Percentiles rank a stretch among this genome's conserved stretches.
Evolutionary conservation across 2,113 vertebrate genomes (phyloP).

Genomic region (Alligator sinensis): DNA sequence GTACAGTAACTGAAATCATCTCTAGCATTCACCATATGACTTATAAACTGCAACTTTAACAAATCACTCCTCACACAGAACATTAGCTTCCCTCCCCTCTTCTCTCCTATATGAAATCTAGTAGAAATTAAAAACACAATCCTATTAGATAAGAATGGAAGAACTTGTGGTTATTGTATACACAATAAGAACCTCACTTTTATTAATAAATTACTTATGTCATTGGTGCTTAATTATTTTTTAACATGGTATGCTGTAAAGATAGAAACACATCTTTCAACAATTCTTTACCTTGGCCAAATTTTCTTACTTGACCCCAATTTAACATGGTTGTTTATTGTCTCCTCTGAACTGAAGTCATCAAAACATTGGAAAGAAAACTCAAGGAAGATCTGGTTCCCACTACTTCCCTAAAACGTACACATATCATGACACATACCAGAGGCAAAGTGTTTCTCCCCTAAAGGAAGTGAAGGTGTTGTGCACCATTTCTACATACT

Average conservation of each 20-base stretch:
- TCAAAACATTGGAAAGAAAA: background rate
- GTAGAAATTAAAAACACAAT: background rate
- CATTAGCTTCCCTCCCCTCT: background rate
- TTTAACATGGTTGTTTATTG: background rate
- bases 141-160: background rate
- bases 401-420: background rate
- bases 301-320: background rate
- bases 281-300: background rate
- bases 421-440: background rate
- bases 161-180: background rate
- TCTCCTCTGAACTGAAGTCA: too few species aligned
- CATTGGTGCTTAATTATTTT: background rate
- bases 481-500: background rate
- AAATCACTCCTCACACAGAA: background rate
- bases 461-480: background rate
- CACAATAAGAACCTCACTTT: background rate
- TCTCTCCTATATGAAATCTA: background rate
- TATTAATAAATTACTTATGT: background rate
- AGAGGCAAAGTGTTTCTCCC: background rate
- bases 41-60: background rate
- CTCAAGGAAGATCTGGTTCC: background rate
- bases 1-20: constrained; percentile 25
- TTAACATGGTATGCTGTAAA: background rate
- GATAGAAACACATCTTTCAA: background rate
- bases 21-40: background rate